Percentiles rank a stretch among this genome's conserved stretches.
Evolutionary conservation across 2,113 vertebrate species (phyloP).

Genomic region (Ariopsis seemanni): DNA sequence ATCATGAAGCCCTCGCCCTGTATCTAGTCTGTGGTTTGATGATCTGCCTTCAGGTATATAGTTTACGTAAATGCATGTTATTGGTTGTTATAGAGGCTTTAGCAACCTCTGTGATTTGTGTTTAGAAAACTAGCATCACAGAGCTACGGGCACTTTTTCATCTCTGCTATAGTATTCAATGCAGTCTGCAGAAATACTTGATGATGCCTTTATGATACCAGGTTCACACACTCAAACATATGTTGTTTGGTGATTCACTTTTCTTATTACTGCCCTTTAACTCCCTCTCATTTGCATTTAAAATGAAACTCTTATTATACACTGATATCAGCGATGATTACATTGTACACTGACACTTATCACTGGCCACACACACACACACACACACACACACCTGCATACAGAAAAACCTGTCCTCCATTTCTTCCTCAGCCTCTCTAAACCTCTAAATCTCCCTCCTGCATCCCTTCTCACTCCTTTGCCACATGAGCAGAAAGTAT

Average conservation of each 20-base stretch:
- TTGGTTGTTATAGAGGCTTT: neutral
- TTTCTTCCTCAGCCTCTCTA: conserved; percentile 16
- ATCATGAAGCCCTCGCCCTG: neutral
- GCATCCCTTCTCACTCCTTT: conserved; percentile 1
- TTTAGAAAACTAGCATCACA: neutral
- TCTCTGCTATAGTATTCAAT: neutral
- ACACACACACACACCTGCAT: conserved; percentile 16
- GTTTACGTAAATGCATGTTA: neutral
- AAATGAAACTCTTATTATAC: neutral
- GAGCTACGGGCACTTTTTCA: neutral
- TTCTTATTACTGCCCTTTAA: neutral
- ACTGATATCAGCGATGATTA: conserved; percentile 1
- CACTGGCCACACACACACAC: conserved; percentile 10
- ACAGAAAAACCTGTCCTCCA: neutral
- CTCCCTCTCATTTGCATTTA: neutral
- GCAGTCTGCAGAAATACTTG: neutral
- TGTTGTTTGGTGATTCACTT: neutral
- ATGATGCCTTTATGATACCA: neutral
- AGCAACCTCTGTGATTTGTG: neutral
- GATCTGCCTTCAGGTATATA: neutral
- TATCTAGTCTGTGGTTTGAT: neutral
- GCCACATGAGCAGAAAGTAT: conserved; percentile 4
- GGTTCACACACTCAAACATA: neutral
- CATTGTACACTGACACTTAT: conserved; percentile 28
- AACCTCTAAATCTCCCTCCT: neutral